Evolutionary conservation across 2,797 vertebrate species (phyloP), one percentile per base, ranked within the genome.

Genomic region (Rhabdophis nuchalis): DNA sequence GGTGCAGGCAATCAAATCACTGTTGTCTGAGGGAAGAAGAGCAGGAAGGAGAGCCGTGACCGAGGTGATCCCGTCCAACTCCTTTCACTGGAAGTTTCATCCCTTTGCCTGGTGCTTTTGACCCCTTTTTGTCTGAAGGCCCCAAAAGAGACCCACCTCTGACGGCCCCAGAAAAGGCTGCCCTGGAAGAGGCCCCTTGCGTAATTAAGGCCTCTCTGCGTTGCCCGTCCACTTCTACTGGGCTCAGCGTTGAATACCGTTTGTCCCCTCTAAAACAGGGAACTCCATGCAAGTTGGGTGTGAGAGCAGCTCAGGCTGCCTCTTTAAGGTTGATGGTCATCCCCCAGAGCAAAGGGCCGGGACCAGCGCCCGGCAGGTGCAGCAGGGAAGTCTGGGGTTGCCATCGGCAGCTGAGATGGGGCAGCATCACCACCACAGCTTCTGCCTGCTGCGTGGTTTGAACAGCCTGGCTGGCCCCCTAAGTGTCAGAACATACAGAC

Each of bases 1-100:
- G 77, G 99, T 99, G 93, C 99, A 99, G 2, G 99, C 99, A 32
- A 99, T 99, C 56, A 99, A 97, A 97, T 99, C 99, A 4, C 99
- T 99, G 97, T 99, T 99, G 97, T 99, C 99, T 99, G 94, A 94
- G 50, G 36, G 46, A 64, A 88, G 85, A 77, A 92, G 85, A 64
- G 10, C 9, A 10, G 93, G 68, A 92, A 9, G 23, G 8, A 85
- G 52, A 12, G 86, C 91, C 10, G 25, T 7, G 13, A 27, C 14
- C 0, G 18, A 41, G 32, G 86, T 1, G 1, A 53, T 20, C 16
- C 16, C 16, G 32, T 72, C 52, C 61, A 50, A 25, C 41, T 1
- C 4, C 20, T 8, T 60, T 25, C 13, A 32, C 12, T 41, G 68
- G 60, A 1, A 9, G 10, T 1, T 18, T 10, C 16, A 11, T 25